Conservation (phyloP, 2,113 vertebrate species). For the Tilapia sparmanii region DNA sequence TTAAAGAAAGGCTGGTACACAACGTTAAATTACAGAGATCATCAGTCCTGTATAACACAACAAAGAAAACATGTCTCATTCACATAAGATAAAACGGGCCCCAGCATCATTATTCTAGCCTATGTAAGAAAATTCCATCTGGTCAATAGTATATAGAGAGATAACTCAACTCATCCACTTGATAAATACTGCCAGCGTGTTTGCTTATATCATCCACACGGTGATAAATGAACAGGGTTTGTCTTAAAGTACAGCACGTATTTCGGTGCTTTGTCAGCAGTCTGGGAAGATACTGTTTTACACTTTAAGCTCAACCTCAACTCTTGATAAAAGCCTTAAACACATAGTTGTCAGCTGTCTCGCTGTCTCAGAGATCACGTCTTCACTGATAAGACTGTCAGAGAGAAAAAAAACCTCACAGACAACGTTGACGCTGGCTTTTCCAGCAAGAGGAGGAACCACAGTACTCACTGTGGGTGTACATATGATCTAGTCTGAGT, state of each 20-base stretch:
- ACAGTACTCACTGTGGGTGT: not conserved
- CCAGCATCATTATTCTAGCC: not conserved
- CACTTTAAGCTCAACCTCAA: not conserved
- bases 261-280: not conserved
- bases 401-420: not conserved
- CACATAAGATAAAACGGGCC: not conserved
- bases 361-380: not conserved
- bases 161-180: not conserved
- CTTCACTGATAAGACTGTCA: slow-evolving; percentile 1
- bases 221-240: not conserved
- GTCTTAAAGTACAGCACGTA: not conserved
- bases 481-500: not conserved
- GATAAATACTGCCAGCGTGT: not conserved
- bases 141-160: not conserved
- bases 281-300: not conserved
- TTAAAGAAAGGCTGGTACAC: not conserved
- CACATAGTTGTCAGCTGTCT: not conserved
- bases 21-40: not conserved
- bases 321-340: not conserved
- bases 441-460: not conserved
- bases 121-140: not conserved
- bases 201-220: not conserved
- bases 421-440: not conserved
- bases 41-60: not conserved
- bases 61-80: fast-evolving